phyloP scores from a whole-genome alignment of 2,888 invertebrate genomes.

The Microchrysa polita region DNA sequence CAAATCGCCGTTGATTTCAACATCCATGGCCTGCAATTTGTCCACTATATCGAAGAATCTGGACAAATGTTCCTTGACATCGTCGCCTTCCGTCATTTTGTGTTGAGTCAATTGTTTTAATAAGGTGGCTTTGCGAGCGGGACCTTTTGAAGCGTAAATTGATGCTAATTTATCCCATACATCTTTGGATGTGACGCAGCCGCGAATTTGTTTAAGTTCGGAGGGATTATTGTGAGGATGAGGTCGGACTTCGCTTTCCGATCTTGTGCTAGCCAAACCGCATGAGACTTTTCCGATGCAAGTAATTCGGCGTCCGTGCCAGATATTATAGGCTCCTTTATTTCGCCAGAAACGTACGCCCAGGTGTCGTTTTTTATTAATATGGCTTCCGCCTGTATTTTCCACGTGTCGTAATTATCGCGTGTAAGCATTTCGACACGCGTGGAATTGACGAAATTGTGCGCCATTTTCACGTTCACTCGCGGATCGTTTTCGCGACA shows the following conservation, averaged over 20 bases:
- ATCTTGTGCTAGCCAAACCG: neutral
- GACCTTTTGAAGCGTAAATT: slow-evolving; percentile 55
- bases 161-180: neutral
- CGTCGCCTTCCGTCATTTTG: slow-evolving; percentile 54
- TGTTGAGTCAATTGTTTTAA: slow-evolving; percentile 57
- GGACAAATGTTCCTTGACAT: slow-evolving; percentile 55
- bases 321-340: neutral
- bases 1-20: slow-evolving; percentile 53
- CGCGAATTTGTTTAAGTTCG: too few relatives aligned
- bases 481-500: too few relatives aligned
- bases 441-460: neutral
- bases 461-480: slow-evolving; percentile 6
- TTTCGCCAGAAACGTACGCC: neutral
- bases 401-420: neutral
- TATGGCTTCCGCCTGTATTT: too few relatives aligned
- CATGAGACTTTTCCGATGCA: neutral
- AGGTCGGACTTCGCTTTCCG: too few relatives aligned
- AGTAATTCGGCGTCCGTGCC: neutral
- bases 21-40: slow-evolving; percentile 54
- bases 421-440: neutral
- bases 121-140: slow-evolving; percentile 58
- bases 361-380: neutral
- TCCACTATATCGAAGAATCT: slow-evolving; percentile 57
- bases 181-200: neutral
- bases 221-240: too few relatives aligned